Conservation (phyloP, 2,113 vertebrate genomes). For the Festucalex cinctus region DNA sequence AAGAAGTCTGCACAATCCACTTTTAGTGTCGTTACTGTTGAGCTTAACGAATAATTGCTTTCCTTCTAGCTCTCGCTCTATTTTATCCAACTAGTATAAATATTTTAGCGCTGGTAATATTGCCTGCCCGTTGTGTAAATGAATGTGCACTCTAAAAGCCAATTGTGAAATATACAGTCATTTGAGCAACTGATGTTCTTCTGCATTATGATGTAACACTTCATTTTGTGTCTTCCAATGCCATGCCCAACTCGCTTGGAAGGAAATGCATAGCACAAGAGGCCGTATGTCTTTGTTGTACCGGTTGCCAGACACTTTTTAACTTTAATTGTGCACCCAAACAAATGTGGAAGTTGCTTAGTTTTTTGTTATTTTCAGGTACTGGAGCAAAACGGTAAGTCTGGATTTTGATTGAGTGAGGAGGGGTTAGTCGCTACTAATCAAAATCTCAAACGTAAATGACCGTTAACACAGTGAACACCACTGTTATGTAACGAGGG, state of each 20-base stretch:
- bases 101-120: slow-evolving; percentile 50
- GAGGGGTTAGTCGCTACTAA: slow-evolving; percentile 49
- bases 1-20: slow-evolving; percentile 37
- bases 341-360: slow-evolving; percentile 42
- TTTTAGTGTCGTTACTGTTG: slow-evolving; percentile 43
- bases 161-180: slow-evolving; percentile 55
- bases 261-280: slow-evolving; percentile 69
- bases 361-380: slow-evolving; percentile 57
- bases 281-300: slow-evolving; percentile 66
- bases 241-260: slow-evolving; percentile 67
- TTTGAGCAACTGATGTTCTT: slow-evolving; percentile 67
- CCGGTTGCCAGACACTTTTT: slow-evolving; percentile 51
- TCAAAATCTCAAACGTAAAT: slow-evolving; percentile 57
- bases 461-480: slow-evolving; percentile 22
- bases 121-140: slow-evolving; percentile 61
- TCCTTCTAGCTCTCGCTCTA: slow-evolving; percentile 51
- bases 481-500: slow-evolving; percentile 12
- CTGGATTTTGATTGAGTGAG: slow-evolving; percentile 70
- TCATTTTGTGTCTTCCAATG: slow-evolving; percentile 68
- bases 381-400: slow-evolving; percentile 75
- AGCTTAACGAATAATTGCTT: slow-evolving; percentile 52
- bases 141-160: slow-evolving; percentile 59
- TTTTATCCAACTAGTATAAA: slow-evolving; percentile 45
- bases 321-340: slow-evolving; percentile 52
- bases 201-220: slow-evolving; percentile 69